Percentiles rank a stretch among this genome's conserved stretches.
Evolutionary conservation across 1,140 invertebrate species (phyloP).

Genomic region (Chrysomallon squamiferum): DNA sequence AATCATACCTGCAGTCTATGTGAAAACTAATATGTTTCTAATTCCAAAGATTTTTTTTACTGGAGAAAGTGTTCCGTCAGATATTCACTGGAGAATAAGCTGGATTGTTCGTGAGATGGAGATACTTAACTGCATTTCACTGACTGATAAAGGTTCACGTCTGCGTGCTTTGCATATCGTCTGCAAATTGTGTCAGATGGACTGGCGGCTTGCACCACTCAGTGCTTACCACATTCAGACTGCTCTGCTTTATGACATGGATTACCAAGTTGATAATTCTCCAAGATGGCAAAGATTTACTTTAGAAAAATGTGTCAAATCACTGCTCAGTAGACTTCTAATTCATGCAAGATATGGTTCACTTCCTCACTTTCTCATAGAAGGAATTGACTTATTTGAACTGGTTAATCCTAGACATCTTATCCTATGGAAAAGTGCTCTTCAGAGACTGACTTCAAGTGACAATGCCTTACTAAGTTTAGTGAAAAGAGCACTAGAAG

Average conservation of each 20-base stretch:
- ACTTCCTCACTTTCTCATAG: constrained; percentile 44
- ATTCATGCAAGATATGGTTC: constrained; percentile 24
- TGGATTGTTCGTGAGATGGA: constrained; percentile 31
- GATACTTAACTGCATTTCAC: constrained; percentile 35
- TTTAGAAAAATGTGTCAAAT: constrained; percentile 35
- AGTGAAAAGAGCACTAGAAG: background rate
- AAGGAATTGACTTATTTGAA: constrained; percentile 31
- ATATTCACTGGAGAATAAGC: constrained; percentile 36
- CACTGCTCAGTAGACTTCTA: constrained; percentile 33
- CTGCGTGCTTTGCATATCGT: constrained; percentile 35
- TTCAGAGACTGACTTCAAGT: constrained; percentile 11
- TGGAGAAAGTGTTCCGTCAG: constrained; percentile 2
- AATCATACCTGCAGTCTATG: background rate
- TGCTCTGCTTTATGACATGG: constrained; percentile 40
- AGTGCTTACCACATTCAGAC: constrained; percentile 42
- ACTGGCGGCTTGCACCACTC: constrained; percentile 37
- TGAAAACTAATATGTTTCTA: background rate
- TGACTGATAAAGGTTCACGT: constrained; percentile 39
- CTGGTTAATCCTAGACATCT: background rate
- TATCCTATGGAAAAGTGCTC: constrained; percentile 7
- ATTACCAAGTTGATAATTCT: constrained; percentile 42
- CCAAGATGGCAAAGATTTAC: constrained; percentile 44
- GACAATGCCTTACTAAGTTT: constrained; percentile 17
- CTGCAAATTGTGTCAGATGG: constrained; percentile 29
- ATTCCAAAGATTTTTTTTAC: background rate